Evolutionary conservation across 2,888 invertebrate species (phyloP).

Genomic region (Petrophora chlorosata): DNA sequence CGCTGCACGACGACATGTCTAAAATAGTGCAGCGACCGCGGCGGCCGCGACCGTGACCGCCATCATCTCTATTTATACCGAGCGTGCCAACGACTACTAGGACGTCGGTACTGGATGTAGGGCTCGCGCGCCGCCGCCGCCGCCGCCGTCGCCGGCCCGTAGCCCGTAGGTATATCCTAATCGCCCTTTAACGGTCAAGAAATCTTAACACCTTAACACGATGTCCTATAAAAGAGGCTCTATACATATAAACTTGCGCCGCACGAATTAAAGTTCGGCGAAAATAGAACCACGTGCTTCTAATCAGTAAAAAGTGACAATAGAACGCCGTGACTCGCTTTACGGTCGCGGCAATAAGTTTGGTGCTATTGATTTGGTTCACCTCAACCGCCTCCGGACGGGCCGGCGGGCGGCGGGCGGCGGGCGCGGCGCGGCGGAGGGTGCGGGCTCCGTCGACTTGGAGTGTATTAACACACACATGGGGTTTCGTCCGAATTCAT

Average conservation of each 20-base stretch:
- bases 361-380: conserved; percentile 9
- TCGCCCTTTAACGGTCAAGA: conserved; percentile 1
- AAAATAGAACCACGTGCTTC: conserved; percentile 21
- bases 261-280: conserved; percentile 17
- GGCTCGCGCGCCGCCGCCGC: not conserved
- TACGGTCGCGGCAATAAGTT: conserved; percentile 1
- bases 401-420: no score
- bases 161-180: not conserved
- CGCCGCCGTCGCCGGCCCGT: no score
- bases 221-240: conserved; percentile 21
- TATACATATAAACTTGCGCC: conserved; percentile 18
- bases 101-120: conserved; percentile 3
- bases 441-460: no score
- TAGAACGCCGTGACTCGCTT: conserved; percentile 23
- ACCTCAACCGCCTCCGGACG: no score
- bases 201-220: conserved; percentile 17
- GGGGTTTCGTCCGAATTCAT: not conserved
- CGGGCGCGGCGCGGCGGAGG: no score
- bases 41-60: conserved; percentile 62
- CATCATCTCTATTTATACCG: conserved; percentile 63
- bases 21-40: conserved; percentile 56
- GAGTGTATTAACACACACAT: no score
- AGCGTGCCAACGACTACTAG: conserved; percentile 1
- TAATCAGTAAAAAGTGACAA: conserved; percentile 22
- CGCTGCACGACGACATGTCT: conserved; percentile 32